A percentile compares a stretch with the other conserved stretches of the same genome.
phyloP scores from a whole-genome alignment of 2,113 vertebrate genomes.

The Chlorodrepanis virens region DNA sequence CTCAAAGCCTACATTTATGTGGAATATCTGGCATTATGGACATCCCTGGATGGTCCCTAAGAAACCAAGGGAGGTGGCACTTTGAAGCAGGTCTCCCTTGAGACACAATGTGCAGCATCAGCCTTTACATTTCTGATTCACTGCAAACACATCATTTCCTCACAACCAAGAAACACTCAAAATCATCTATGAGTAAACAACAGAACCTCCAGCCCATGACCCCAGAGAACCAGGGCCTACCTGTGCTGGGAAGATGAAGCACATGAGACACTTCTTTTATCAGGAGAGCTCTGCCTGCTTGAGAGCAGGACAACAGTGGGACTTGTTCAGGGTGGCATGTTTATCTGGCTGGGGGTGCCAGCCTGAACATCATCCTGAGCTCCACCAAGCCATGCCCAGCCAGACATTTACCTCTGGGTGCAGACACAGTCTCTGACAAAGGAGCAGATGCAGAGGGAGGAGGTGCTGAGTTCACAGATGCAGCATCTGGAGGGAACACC shows the following conservation, averaged over 20 bases:
- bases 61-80: not conserved
- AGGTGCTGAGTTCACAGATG: not conserved
- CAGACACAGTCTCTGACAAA: not conserved
- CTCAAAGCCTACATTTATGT: not conserved
- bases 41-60: not conserved
- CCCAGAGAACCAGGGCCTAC: not conserved
- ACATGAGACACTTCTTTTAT: not conserved
- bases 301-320: not conserved
- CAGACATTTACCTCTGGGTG: slow-evolving; percentile 72
- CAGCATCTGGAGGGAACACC: slow-evolving; percentile 78
- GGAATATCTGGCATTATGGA: not conserved
- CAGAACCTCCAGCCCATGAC: not conserved
- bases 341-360: not conserved
- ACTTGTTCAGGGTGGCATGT: accelerated
- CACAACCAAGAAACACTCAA: not conserved
- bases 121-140: not conserved
- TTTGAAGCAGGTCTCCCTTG: not conserved
- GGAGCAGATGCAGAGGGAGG: slow-evolving; percentile 50
- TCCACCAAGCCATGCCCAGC: not conserved
- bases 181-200: not conserved
- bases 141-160: not conserved
- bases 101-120: not conserved
- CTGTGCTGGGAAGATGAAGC: not conserved
- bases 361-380: not conserved
- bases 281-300: not conserved